A percentile compares a stretch with the other conserved stretches of the same genome.
These are phyloP conservation scores for Dryobates pubescens DNA, from an alignment of 2,797 vertebrate species.

Conservation along the genomic window DNA sequence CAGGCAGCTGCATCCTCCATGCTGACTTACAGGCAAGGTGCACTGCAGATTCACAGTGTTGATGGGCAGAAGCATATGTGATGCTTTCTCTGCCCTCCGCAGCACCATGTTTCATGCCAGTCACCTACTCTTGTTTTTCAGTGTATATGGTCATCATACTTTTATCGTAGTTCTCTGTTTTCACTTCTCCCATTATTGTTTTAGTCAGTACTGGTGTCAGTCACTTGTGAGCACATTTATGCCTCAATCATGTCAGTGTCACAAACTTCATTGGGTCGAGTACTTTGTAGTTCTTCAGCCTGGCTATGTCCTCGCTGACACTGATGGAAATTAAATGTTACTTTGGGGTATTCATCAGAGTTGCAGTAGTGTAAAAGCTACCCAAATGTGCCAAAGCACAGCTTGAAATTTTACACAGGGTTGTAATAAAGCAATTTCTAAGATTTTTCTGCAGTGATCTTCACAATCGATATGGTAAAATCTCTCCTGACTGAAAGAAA, in stretches of 20 bases:
- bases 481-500: not conserved
- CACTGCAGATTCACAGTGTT: not conserved
- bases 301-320: not conserved
- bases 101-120: not conserved
- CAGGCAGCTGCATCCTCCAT: rapidly evolving
- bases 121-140: not conserved
- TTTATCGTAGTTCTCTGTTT: not conserved
- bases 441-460: not conserved
- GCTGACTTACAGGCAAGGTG: not conserved
- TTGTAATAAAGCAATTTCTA: not conserved
- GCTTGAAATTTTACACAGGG: not conserved
- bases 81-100: not conserved
- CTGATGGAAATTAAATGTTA: not conserved
- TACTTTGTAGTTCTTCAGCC: not conserved
- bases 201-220: not conserved
- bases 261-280: not conserved
- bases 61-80: not conserved
- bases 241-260: not conserved
- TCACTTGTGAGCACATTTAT: not conserved
- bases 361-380: not conserved
- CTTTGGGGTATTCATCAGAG: not conserved
- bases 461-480: not conserved
- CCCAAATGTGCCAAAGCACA: not conserved
- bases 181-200: not conserved
- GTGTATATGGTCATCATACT: rapidly evolving